Percentiles rank a stretch among this genome's conserved stretches.
Evolutionary conservation across 2,888 invertebrate species (phyloP).

Genomic region (Imbricaverruca yamaguchii): DNA sequence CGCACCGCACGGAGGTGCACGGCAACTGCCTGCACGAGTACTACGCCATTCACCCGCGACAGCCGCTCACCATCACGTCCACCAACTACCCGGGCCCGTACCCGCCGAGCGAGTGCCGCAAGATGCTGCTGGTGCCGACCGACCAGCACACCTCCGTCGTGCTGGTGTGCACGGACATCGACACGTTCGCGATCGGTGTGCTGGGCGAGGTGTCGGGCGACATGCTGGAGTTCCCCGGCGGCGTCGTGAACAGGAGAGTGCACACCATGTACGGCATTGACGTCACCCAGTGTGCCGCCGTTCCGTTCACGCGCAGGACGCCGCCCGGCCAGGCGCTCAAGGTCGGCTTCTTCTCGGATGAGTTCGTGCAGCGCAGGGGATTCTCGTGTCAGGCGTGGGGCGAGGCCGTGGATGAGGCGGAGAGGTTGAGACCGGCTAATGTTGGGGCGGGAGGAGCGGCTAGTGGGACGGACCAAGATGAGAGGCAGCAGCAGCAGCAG

Average conservation of each 20-base stretch:
- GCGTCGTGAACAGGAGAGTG: neutral
- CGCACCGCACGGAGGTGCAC: neutral
- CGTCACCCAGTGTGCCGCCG: constrained; percentile 10
- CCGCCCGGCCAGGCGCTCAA: constrained; percentile 14
- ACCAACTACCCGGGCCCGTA: constrained; percentile 12
- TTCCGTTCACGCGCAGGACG: neutral
- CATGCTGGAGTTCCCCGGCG: constrained; percentile 6
- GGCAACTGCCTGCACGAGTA: constrained; percentile 4
- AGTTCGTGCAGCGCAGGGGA: neutral
- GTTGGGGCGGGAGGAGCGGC: neutral
- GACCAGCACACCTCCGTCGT: neutral
- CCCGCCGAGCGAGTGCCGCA: constrained; percentile 15
- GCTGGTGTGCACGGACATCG: constrained; percentile 14
- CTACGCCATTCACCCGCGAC: neutral
- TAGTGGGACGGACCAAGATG: neutral
- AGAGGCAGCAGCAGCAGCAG: neutral
- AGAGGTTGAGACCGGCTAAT: neutral
- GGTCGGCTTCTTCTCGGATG: constrained; percentile 16
- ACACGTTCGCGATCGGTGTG: constrained; percentile 1
- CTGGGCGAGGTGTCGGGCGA: neutral
- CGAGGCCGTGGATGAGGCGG: neutral
- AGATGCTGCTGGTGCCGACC: neutral
- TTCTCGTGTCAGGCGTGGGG: constrained; percentile 18
- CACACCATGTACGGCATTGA: constrained; percentile 3
- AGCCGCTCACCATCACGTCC: neutral